A percentile compares a stretch with the other conserved stretches of the same genome.
Conservation (phyloP, 2,113 vertebrate genomes). For the Corythaeola cristata region DNA sequence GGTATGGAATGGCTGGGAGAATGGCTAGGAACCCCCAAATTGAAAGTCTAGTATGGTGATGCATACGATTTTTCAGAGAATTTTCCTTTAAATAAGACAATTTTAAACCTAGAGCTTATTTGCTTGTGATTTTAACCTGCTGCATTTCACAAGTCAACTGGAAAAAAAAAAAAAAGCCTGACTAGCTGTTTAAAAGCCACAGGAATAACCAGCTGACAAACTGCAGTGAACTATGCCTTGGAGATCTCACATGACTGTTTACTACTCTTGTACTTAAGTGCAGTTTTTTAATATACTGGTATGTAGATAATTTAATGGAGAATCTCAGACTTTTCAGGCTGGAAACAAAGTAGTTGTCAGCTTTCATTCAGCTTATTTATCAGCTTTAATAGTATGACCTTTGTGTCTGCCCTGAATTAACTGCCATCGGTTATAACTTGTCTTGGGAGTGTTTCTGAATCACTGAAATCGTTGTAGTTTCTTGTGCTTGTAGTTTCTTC, state of each 20-base stretch:
- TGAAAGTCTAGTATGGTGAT: not conserved
- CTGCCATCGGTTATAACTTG: not conserved
- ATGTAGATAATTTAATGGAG: not conserved
- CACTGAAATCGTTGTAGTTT: not conserved
- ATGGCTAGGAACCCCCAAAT: not conserved
- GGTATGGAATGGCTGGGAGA: not conserved
- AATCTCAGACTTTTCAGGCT: not conserved
- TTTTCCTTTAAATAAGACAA: not conserved
- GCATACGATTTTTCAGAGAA: accelerated
- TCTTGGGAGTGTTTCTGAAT: not conserved
- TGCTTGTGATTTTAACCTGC: not conserved
- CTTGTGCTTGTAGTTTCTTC: not conserved
- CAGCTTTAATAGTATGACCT: not conserved
- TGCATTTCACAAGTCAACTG: not conserved
- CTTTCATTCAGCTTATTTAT: not conserved
- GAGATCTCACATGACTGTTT: not conserved
- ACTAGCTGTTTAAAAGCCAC: not conserved
- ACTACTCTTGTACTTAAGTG: not conserved
- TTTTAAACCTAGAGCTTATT: not conserved
- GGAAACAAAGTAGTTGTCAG: not conserved
- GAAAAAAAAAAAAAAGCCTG: not conserved
- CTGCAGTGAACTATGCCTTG: not conserved
- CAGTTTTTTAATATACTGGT: not conserved
- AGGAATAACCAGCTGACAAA: not conserved
- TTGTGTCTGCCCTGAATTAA: not conserved